phyloP scores from a whole-genome alignment of 2,888 invertebrate genomes.

The Caenorhabditis sp. region DNA sequence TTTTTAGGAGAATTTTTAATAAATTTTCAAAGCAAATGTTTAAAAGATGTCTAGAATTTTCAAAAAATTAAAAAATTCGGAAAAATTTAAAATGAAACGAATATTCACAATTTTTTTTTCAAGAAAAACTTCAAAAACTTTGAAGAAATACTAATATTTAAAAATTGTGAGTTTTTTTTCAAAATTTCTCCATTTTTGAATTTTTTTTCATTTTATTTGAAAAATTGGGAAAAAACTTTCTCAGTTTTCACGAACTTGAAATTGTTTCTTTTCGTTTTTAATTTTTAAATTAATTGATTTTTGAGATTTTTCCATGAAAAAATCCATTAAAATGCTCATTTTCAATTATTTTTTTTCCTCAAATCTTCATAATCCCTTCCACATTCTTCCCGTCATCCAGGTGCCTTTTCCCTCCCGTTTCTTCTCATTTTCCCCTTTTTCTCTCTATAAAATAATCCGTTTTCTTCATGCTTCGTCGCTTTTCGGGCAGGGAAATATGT shows the following conservation, averaged over 20 bases:
- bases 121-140: too few species aligned
- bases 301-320: background rate
- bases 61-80: background rate
- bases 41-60: too few species aligned
- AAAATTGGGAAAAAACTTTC: background rate
- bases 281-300: too few species aligned
- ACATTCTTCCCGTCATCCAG: background rate
- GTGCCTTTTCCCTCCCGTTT: constrained; percentile 12
- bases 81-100: background rate
- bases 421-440: constrained; percentile 15
- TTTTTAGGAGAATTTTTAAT: too few species aligned
- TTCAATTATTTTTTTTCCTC: background rate
- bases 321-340: background rate
- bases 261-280: too few species aligned
- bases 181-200: too few species aligned
- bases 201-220: background rate
- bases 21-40: too few species aligned
- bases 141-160: too few species aligned
- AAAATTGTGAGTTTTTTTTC: too few species aligned
- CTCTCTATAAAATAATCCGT: constrained; percentile 48
- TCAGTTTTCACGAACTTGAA: too few species aligned
- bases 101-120: background rate
- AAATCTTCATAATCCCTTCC: background rate
- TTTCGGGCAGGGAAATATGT: background rate
- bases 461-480: background rate